A percentile compares a stretch with the other conserved stretches of the same genome.
phyloP scores from a whole-genome alignment of 2,797 vertebrate species.

The Heliangelus exortis region DNA sequence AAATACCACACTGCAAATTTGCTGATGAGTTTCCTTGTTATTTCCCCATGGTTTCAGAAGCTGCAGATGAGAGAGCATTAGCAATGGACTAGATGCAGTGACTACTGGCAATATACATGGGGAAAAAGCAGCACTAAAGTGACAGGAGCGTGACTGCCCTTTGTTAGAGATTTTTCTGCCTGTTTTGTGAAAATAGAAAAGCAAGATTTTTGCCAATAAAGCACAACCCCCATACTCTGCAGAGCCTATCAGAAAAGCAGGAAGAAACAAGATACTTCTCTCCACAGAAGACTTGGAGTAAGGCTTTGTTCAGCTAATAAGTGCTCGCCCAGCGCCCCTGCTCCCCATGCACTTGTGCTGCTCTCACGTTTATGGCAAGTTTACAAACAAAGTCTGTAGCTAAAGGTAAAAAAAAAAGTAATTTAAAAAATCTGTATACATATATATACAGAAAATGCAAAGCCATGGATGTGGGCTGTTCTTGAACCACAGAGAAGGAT shows the following conservation, averaged over 20 bases:
- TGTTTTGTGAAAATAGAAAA: background rate
- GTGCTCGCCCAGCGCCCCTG: background rate
- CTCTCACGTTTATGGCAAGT: background rate
- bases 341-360: background rate
- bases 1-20: background rate
- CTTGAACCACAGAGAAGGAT: background rate
- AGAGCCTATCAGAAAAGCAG: background rate
- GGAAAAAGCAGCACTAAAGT: background rate
- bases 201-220: background rate
- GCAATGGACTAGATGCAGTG: background rate
- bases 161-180: background rate
- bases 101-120: rapidly evolving
- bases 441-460: background rate
- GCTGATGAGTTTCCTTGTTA: constrained; percentile 1
- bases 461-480: background rate
- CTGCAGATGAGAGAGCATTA: background rate
- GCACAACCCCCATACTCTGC: background rate
- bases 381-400: background rate
- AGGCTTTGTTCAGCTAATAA: background rate
- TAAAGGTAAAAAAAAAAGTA: background rate
- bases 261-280: background rate
- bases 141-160: background rate
- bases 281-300: background rate
- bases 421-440: background rate
- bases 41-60: background rate